phyloP scores from a whole-genome alignment of 2,797 vertebrate genomes.

The Scleropages formosus region DNA sequence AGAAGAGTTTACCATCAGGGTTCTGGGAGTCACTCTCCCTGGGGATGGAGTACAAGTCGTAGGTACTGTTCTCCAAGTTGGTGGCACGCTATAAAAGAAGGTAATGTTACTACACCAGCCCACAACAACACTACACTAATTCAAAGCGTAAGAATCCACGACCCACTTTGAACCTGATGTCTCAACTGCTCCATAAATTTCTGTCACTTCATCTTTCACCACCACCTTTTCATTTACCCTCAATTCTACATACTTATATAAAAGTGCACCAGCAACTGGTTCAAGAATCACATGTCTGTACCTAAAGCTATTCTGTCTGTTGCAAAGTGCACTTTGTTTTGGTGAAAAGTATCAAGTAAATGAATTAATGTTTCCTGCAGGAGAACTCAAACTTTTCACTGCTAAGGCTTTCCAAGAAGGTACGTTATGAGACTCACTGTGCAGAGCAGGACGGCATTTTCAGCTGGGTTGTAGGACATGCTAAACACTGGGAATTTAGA shows the following conservation, averaged over 20 bases:
- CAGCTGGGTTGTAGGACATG: conserved; percentile 96
- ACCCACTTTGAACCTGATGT: too few relatives aligned
- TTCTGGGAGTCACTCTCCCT: conserved; percentile 95
- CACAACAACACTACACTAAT: too few relatives aligned
- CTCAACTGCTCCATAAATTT: too few relatives aligned
- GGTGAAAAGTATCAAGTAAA: not conserved
- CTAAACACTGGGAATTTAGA: conserved; percentile 97
- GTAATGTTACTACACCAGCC: not conserved
- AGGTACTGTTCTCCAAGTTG: conserved; percentile 97
- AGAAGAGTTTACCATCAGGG: conserved; percentile 76
- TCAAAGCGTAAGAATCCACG: too few relatives aligned
- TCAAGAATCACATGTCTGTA: not conserved
- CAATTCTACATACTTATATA: too few relatives aligned
- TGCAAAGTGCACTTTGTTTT: not conserved
- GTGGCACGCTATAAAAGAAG: conserved; percentile 80
- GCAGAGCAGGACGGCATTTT: conserved; percentile 92
- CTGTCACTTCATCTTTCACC: too few relatives aligned
- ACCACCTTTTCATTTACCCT: too few relatives aligned
- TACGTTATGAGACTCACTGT: conserved; percentile 70
- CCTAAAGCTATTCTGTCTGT: too few relatives aligned
- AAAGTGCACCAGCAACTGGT: too few relatives aligned
- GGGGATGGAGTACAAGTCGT: conserved; percentile 92
- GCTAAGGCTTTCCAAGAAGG: too few relatives aligned
- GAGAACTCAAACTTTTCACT: too few relatives aligned
- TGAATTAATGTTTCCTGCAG: too few relatives aligned